Evolutionary conservation across 2,113 vertebrate species (phyloP).

Genomic region (Pseudolaguvia tuberculata): DNA sequence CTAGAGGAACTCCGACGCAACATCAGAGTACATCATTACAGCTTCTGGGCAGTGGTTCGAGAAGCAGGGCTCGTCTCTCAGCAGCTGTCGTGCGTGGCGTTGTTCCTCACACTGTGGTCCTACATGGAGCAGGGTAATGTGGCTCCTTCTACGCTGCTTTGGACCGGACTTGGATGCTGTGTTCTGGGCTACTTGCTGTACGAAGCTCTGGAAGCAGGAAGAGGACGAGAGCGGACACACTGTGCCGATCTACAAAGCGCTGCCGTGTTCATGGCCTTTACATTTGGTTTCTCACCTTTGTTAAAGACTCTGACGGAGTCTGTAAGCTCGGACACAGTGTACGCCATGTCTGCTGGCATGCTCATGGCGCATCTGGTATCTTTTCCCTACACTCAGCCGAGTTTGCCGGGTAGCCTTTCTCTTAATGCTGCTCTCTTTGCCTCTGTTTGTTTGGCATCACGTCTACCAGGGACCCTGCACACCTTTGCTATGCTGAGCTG

Average conservation of each 20-base stretch:
- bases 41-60: slow-evolving; percentile 82
- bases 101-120: slow-evolving; percentile 88
- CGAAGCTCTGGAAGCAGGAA: slow-evolving; percentile 64
- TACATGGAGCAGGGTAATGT: slow-evolving; percentile 87
- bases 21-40: slow-evolving; percentile 80
- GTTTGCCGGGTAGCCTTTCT: slow-evolving; percentile 86
- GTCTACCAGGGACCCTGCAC: slow-evolving; percentile 83
- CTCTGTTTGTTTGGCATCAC: slow-evolving; percentile 90
- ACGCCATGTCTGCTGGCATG: slow-evolving; percentile 93
- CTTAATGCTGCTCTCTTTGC: slow-evolving; percentile 94
- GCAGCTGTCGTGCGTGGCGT: slow-evolving; percentile 88
- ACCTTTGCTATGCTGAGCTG: slow-evolving; percentile 92
- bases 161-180: slow-evolving; percentile 68
- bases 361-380: slow-evolving; percentile 89
- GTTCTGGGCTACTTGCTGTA: slow-evolving; percentile 82
- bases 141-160: slow-evolving; percentile 75
- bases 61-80: slow-evolving; percentile 87
- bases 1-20: slow-evolving; percentile 88
- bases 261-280: slow-evolving; percentile 85
- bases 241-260: slow-evolving; percentile 88
- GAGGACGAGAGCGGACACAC: slow-evolving; percentile 68
- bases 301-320: slow-evolving; percentile 94
- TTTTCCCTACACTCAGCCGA: slow-evolving; percentile 86
- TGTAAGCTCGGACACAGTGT: slow-evolving; percentile 94
- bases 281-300: slow-evolving; percentile 90